Conservation (phyloP, 2,113 vertebrate genomes). For the Triplophysa siluroides region DNA sequence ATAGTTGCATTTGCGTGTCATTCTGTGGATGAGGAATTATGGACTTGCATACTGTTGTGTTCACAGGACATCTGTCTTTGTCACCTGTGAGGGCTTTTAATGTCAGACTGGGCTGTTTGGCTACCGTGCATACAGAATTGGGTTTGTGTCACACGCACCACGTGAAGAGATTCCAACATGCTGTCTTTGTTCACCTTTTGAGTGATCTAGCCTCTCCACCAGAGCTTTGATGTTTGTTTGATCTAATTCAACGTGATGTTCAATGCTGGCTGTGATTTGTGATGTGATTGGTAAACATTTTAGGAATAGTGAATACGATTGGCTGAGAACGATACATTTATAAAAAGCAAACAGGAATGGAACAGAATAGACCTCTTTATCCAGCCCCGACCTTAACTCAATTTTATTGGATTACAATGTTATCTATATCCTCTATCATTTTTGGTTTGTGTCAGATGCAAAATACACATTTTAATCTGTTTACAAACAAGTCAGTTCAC, state of each 20-base stretch:
- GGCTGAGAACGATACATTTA: neutral
- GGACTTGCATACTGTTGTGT: neutral
- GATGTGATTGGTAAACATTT: neutral
- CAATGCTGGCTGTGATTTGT: neutral
- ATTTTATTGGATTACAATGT: neutral
- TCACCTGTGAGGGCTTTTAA: constrained; percentile 25
- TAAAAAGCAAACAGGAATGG: neutral
- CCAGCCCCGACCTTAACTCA: neutral
- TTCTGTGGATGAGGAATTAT: neutral
- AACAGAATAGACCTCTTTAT: neutral
- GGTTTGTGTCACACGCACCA: constrained; percentile 31
- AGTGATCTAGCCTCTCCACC: neutral
- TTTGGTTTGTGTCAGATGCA: neutral
- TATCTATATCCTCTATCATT: neutral
- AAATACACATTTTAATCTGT: neutral
- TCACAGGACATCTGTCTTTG: constrained; percentile 26
- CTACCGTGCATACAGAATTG: neutral
- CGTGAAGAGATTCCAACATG: constrained; percentile 10
- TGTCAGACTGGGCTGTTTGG: constrained; percentile 34
- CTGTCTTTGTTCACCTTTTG: constrained; percentile 12
- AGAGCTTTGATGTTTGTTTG: constrained; percentile 10
- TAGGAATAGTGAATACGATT: neutral
- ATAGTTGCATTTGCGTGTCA: too few relatives aligned
- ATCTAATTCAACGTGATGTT: neutral
- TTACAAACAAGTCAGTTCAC: constrained; percentile 4